These are phyloP conservation scores for Allolobophora icterica DNA, from an alignment of 2,888 invertebrate species.

Conservation along the genomic window DNA sequence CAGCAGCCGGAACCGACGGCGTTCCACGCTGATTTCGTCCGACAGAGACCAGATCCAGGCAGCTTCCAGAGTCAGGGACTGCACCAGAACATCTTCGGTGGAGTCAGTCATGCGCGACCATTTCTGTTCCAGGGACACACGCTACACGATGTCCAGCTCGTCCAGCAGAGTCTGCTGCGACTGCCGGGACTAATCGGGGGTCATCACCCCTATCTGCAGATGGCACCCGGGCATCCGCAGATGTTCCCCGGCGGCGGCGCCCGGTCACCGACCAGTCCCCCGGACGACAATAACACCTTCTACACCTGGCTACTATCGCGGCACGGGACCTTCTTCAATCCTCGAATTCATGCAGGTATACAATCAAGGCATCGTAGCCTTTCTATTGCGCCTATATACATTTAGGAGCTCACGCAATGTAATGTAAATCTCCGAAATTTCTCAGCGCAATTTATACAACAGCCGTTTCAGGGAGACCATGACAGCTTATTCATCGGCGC, in stretches of 20 bases:
- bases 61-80: not conserved
- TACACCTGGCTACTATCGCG: slow-evolving; percentile 15
- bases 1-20: not conserved
- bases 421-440: too few relatives aligned
- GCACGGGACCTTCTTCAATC: not conserved
- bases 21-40: slow-evolving; percentile 14
- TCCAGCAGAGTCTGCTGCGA: slow-evolving; percentile 19
- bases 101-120: not conserved
- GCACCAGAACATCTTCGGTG: not conserved
- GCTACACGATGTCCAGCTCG: not conserved
- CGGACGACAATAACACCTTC: slow-evolving; percentile 4
- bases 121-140: not conserved
- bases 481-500: too few relatives aligned
- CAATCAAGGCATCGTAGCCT: not conserved
- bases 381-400: too few relatives aligned
- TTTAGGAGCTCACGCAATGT: too few relatives aligned
- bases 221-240: not conserved
- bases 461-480: too few relatives aligned
- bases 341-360: slow-evolving; percentile 13
- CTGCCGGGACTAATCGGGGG: not conserved
- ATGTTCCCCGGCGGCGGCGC: not conserved
- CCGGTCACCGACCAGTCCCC: not conserved
- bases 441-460: too few relatives aligned
- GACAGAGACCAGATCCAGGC: not conserved
- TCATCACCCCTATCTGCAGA: slow-evolving; percentile 23